Conservation (phyloP, 2,113 vertebrate genomes). For the Menidia beryllina region DNA sequence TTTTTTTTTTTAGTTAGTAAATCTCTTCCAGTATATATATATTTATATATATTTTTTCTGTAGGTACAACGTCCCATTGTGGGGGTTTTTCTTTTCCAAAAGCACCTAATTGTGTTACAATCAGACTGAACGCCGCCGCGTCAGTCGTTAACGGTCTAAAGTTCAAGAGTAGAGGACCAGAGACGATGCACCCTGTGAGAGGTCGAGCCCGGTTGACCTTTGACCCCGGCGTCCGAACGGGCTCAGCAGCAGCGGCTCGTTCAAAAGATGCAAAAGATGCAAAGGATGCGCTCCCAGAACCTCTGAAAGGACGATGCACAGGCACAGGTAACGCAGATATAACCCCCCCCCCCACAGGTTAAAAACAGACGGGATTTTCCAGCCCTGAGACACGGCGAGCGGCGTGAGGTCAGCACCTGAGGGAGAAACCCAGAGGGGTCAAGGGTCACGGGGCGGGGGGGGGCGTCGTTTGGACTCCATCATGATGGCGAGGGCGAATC, state of each 20-base stretch:
- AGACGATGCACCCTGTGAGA: constrained; percentile 57
- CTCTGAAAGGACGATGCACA: constrained; percentile 40
- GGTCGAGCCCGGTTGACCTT: constrained; percentile 59
- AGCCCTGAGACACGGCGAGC: constrained; percentile 58
- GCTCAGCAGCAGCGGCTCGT: constrained; percentile 39
- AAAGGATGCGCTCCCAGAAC: constrained; percentile 26
- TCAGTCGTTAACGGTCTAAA: constrained; percentile 69
- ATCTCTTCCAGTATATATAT: constrained; percentile 75
- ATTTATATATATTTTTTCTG: constrained; percentile 50
- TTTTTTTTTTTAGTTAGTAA: constrained; percentile 74
- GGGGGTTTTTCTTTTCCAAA: constrained; percentile 67
- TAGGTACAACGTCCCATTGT: constrained; percentile 76
- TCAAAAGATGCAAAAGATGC: constrained; percentile 34
- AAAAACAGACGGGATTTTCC: constrained; percentile 28
- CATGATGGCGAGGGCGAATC: constrained; percentile 58
- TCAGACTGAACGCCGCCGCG: constrained; percentile 71
- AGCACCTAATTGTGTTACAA: constrained; percentile 79
- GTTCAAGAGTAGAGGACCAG: constrained; percentile 73
- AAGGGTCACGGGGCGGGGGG: not conserved
- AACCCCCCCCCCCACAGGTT: too few relatives aligned
- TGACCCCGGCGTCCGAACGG: too few relatives aligned
- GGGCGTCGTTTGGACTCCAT: constrained; percentile 36
- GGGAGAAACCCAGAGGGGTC: constrained; percentile 28
- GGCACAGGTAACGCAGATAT: constrained; percentile 53
- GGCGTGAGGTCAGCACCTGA: constrained; percentile 53